Evolutionary conservation across 1,140 invertebrate species (phyloP), one percentile per base, ranked within the genome.

Genomic region (Drosophila ogumai): DNA sequence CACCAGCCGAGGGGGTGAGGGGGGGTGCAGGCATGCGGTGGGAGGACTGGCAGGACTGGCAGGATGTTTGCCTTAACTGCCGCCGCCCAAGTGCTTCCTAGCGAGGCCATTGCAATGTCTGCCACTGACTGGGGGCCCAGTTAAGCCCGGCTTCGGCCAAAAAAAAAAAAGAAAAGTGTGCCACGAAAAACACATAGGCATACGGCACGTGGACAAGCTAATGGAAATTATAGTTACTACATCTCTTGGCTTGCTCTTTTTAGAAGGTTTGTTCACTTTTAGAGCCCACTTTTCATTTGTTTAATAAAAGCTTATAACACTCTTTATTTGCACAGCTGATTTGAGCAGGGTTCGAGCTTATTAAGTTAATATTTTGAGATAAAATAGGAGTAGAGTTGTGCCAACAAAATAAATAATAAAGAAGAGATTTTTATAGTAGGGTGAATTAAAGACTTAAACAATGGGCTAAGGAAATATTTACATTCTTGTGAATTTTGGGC

Each of bases 21-120:
- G 56, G 55, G 47, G 49, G 43, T 32, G 44, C 6, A 32, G 43
- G 65, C 40, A 50, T 50, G 50, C 17, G 32, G 47, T 60, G 41
- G 47, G 49, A 46, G 25, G 50, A 50, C n/a, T 49, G 60, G 41
- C 47, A 38, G n/a, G 46, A 44, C 43, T 57, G 41, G 78, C 74
- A 85, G 81, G 81, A 85, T 84, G 81, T 84, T 84, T 73, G 84
- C 75, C 75, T 80, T 80, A 88, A 88, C 76, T 82, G 68, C 55
- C 52, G 68, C 55, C 52, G 66, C 79, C 82, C 82, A 87, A 79
- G 75, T 75, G 82, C 36, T 73, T 73, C 66, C 67, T 36, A 36
- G 74, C 79, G 64, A 73, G 67, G 59, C 60, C 57, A 69, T 66
- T 46, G 67, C 76, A 79, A 69, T 63, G 49, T 56, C 57, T 49